These are phyloP conservation scores for Psittacula cyanocephala DNA, from an alignment of 2,113 vertebrate species.

Conservation along the genomic window DNA sequence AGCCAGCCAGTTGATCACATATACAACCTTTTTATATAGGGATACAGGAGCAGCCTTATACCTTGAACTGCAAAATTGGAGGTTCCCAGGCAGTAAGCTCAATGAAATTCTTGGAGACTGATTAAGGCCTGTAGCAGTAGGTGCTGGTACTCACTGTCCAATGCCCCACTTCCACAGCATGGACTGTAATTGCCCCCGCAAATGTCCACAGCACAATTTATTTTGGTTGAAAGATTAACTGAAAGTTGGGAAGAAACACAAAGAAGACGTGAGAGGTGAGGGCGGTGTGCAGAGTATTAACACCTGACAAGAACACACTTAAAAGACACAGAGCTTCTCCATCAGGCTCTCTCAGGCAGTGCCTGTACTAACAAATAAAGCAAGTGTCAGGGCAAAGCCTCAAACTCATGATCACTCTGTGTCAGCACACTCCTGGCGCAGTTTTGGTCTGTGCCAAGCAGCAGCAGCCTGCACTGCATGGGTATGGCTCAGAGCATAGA, in stretches of 20 bases:
- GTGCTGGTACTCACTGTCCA: not conserved
- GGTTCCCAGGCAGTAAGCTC: not conserved
- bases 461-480: not conserved
- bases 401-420: not conserved
- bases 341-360: not conserved
- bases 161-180: not conserved
- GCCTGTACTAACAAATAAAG: not conserved
- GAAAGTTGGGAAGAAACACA: not conserved
- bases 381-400: not conserved
- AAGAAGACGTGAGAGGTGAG: not conserved
- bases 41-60: not conserved
- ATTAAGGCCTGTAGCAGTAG: not conserved
- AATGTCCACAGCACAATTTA: not conserved
- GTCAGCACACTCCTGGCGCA: not conserved
- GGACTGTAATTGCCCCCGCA: not conserved
- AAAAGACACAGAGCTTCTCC: not conserved
- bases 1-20: not conserved
- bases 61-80: constrained; percentile 21
- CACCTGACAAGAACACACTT: not conserved
- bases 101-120: not conserved
- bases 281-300: rapidly evolving
- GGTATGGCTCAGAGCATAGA: not conserved
- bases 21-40: not conserved
- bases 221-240: not conserved
- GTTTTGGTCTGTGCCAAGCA: not conserved